Conservation (phyloP, 2,888 invertebrate genomes). For the Melanostoma scalare region DNA sequence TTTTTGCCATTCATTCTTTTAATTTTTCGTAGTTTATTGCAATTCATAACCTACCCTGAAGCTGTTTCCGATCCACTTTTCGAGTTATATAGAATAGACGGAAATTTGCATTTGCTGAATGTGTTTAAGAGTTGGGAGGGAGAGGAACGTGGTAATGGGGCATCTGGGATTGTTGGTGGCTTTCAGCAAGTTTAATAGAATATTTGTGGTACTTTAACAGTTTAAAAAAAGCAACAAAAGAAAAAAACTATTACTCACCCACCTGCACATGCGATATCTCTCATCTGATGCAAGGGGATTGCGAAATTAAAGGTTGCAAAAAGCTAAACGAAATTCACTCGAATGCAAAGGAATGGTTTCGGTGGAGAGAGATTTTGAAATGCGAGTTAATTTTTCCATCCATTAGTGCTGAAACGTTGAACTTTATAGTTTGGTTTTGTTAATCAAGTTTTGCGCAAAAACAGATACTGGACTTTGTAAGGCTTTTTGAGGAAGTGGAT, state of each 20-base stretch:
- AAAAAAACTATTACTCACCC: not conserved
- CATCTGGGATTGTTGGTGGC: slow-evolving; percentile 44
- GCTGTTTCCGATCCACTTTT: slow-evolving; percentile 56
- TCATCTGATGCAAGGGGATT: too few species aligned
- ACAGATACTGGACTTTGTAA: too few species aligned
- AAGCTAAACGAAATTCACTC: too few species aligned
- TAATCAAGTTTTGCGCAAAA: too few species aligned
- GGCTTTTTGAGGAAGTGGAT: too few species aligned
- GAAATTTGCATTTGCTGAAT: slow-evolving; percentile 50
- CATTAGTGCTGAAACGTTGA: too few species aligned
- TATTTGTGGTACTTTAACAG: slow-evolving; percentile 23
- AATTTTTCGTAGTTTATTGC: slow-evolving; percentile 63
- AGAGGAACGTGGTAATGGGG: slow-evolving; percentile 27
- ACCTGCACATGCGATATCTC: too few species aligned
- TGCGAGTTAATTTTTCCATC: too few species aligned
- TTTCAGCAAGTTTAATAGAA: slow-evolving; percentile 49
- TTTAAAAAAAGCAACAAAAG: not conserved
- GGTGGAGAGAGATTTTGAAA: too few species aligned
- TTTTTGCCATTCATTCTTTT: not conserved
- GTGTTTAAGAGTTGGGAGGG: not conserved
- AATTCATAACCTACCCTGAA: slow-evolving; percentile 58
- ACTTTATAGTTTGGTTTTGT: too few species aligned
- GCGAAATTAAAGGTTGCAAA: too few species aligned
- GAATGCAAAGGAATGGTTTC: too few species aligned
- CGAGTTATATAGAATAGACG: slow-evolving; percentile 23